Percentiles rank a stretch among this genome's conserved stretches.
Evolutionary conservation across 2,888 invertebrate species (phyloP).

Genomic region (Smittia sp.): DNA sequence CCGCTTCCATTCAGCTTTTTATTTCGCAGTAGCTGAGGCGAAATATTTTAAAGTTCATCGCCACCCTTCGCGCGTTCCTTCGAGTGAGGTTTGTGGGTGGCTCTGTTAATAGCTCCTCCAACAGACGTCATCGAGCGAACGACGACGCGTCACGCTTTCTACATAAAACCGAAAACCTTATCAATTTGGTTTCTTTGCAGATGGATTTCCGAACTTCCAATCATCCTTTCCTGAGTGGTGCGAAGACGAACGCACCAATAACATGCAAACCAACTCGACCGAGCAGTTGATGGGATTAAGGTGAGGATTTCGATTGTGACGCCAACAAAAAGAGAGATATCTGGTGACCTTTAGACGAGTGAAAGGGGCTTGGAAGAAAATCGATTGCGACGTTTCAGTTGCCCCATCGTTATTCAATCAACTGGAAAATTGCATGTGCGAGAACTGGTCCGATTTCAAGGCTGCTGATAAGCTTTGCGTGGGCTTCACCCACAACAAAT

Average conservation of each 20-base stretch:
- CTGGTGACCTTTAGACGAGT: constrained; percentile 18
- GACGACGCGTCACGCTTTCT: not conserved
- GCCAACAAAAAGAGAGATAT: constrained; percentile 4
- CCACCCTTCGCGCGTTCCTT: too few relatives aligned
- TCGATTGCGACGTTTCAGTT: not conserved
- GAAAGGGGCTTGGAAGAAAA: not conserved
- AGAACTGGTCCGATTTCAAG: not conserved
- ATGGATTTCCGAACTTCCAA: constrained; percentile 81
- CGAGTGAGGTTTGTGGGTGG: not conserved
- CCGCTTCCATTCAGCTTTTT: not conserved
- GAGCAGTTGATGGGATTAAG: constrained; percentile 62
- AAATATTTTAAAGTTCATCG: not conserved
- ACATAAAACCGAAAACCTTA: not conserved
- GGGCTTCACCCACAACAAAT: not conserved
- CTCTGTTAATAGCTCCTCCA: not conserved
- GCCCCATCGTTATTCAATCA: constrained; percentile 8
- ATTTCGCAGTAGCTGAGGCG: not conserved
- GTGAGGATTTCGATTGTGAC: constrained; percentile 44
- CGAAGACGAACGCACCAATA: constrained; percentile 71
- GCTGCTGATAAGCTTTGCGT: not conserved
- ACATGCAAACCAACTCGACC: constrained; percentile 56
- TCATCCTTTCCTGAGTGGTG: constrained; percentile 89
- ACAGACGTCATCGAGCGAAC: not conserved
- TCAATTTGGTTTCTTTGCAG: constrained; percentile 57
- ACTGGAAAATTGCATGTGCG: constrained; percentile 22